Percentiles rank a stretch among this genome's conserved stretches.
These are phyloP conservation scores for Stegastes partitus DNA, from an alignment of 2,113 vertebrate genomes.

Conservation along the genomic window DNA sequence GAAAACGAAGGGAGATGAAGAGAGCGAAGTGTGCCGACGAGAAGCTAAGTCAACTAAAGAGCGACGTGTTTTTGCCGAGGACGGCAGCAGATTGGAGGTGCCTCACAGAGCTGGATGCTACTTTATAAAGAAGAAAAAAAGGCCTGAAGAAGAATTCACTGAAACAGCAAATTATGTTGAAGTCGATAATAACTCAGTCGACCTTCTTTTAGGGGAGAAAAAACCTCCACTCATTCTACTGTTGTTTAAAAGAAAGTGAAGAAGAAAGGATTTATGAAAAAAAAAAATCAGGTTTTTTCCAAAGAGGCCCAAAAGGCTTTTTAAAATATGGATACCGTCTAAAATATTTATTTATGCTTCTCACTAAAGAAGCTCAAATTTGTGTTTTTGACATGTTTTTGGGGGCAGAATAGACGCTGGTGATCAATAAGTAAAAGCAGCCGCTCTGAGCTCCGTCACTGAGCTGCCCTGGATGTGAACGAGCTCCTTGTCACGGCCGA, in stretches of 20 bases:
- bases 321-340: too few relatives aligned
- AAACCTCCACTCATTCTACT: background rate
- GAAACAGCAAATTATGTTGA: conserved; percentile 7
- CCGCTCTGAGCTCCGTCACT: background rate
- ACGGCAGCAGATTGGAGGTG: conserved; percentile 24
- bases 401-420: too few relatives aligned
- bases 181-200: too few relatives aligned
- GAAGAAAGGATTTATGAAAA: background rate
- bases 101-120: background rate
- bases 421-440: too few relatives aligned
- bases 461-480: conserved; percentile 24
- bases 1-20: conserved; percentile 62
- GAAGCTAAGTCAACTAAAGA: conserved; percentile 61
- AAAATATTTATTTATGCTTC: too few relatives aligned
- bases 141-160: conserved; percentile 24
- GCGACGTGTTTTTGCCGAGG: conserved; percentile 30
- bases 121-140: conserved; percentile 28
- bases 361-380: too few relatives aligned
- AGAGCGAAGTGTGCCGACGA: conserved; percentile 55
- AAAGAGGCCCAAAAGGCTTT: background rate
- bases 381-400: too few relatives aligned
- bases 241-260: background rate
- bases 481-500: conserved; percentile 34
- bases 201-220: background rate
- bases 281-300: background rate